These are phyloP conservation scores for Mythimna albipuncta DNA, from an alignment of 2,888 invertebrate species.

Conservation along the genomic window DNA sequence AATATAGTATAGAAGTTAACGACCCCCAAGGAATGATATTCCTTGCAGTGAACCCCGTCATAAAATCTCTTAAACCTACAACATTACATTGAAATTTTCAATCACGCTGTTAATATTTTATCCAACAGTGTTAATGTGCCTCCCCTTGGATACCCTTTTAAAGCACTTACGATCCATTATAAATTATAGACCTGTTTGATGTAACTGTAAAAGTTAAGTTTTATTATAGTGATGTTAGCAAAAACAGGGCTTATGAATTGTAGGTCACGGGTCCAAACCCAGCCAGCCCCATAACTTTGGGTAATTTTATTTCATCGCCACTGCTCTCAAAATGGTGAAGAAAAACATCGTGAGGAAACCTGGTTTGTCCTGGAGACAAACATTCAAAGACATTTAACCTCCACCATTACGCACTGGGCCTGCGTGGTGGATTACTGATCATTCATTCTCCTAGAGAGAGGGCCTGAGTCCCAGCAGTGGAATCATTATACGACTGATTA, in stretches of 20 bases:
- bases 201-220: slow-evolving; percentile 75
- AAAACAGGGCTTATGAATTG: slow-evolving; percentile 12
- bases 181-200: slow-evolving; percentile 77
- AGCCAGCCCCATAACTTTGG: too few species aligned
- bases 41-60: background rate
- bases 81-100: slow-evolving; percentile 27
- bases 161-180: slow-evolving; percentile 84
- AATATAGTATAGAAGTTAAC: background rate
- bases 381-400: too few species aligned
- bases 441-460: too few species aligned
- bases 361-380: too few species aligned
- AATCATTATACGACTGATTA: too few species aligned
- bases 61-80: slow-evolving; percentile 4
- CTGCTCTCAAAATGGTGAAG: too few species aligned
- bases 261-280: too few species aligned
- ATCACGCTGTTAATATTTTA: slow-evolving; percentile 45
- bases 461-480: too few species aligned
- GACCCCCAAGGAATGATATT: background rate
- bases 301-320: too few species aligned
- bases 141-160: slow-evolving; percentile 71
- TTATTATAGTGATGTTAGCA: slow-evolving; percentile 69
- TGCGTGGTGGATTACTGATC: too few species aligned
- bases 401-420: too few species aligned
- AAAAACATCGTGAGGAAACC: too few species aligned
- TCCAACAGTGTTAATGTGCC: slow-evolving; percentile 45